These are phyloP conservation scores for Ictidomys tridecemlineatus DNA, from an alignment of 2,113 vertebrate species.

Conservation along the genomic window DNA sequence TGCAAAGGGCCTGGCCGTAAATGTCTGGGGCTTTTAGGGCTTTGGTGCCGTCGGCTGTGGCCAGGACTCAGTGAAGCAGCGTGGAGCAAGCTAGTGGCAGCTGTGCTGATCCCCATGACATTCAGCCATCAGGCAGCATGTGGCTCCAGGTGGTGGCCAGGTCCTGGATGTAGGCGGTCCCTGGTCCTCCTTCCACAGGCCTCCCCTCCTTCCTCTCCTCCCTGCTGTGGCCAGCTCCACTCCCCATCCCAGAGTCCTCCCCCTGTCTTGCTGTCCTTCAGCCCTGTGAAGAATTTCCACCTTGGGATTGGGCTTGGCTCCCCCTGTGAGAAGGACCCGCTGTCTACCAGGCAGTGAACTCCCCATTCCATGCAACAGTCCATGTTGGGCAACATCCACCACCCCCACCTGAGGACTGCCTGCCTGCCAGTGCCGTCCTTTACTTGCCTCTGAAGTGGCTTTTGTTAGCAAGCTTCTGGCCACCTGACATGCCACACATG, in stretches of 20 bases:
- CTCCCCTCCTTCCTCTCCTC: background rate
- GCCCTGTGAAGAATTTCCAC: background rate
- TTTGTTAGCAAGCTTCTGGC: too few relatives aligned
- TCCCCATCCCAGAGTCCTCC: background rate
- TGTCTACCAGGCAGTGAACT: background rate
- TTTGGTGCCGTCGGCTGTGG: background rate
- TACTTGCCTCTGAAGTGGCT: background rate
- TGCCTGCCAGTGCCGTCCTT: fast-evolving
- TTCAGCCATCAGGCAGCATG: background rate
- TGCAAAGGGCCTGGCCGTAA: background rate
- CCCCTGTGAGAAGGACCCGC: background rate
- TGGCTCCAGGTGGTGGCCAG: background rate
- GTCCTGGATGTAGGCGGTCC: too few relatives aligned
- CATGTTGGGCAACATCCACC: too few relatives aligned
- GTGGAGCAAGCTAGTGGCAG: too few relatives aligned
- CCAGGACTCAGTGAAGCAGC: background rate
- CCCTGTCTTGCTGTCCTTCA: background rate
- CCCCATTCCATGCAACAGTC: background rate
- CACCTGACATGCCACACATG: fast-evolving
- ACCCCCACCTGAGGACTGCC: too few relatives aligned
- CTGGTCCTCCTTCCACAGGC: background rate
- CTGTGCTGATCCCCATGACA: background rate
- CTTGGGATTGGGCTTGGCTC: background rate
- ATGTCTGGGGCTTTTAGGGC: background rate
- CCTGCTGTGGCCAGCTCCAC: background rate